Evolutionary conservation across 2,888 invertebrate species (phyloP), one percentile per base, ranked within the genome.

Genomic region (Crossocerus cetratus): DNA sequence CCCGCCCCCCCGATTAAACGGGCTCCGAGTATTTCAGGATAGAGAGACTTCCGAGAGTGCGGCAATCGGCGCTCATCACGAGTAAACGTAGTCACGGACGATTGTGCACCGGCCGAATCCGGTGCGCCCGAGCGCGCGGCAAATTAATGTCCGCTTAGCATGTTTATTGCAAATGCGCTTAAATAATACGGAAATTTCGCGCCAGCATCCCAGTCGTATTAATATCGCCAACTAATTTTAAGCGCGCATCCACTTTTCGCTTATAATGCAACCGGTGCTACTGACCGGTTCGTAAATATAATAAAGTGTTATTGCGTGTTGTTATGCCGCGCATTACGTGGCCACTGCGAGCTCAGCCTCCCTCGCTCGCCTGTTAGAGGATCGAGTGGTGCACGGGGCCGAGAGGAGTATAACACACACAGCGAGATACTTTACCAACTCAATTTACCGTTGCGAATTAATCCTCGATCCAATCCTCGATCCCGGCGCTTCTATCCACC

Each of bases 281-380:
- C 20, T 63, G 72, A 76, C 65, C 61, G 69, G 72, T 76, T 66
- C 70, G 71, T 62, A 81, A 81, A 82, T 82, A 82, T 74, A 75
- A 80, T 73, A 65, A 80, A 80, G 77, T 75, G 74, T 77, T 81
- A 77, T 82, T 80, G 66, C 20, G 56, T 59, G 71, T 77, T 77
- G 77, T 82, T 81, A 73, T 54, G 74, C 69, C 60, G 57, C 65
- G 68, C 64, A 81, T 76, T 72, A 74, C 70, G 69, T 44, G 82
- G 70, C 69, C 61, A 43, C 32, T 32, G 32, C 11, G 8, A 3
- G 32, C 32, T 32, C 32, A 32, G 32, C 0, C 8, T 32, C 32
- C 59, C 54, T 59, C 44, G 68, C 65, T 59, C 56, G 67, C 3
- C 49, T n/a, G 57, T 68, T 60, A 63, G 70, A 63, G 60, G 71